phyloP scores from a whole-genome alignment of 1,140 invertebrate species.

The Panagrolaimus sp. region DNA sequence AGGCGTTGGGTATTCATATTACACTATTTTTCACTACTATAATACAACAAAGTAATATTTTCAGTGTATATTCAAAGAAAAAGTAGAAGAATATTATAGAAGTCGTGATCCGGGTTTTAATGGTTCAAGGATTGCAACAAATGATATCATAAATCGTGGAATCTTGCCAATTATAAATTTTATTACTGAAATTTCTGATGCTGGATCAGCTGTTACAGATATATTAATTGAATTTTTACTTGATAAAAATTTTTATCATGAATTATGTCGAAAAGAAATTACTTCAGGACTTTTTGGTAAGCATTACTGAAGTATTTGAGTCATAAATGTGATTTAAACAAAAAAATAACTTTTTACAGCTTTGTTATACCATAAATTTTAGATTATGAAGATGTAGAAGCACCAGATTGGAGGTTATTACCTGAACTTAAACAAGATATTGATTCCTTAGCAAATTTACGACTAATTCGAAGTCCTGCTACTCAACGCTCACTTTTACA shows the following conservation, averaged over 20 bases:
- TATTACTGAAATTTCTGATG: neutral
- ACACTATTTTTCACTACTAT: neutral
- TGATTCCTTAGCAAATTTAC: neutral
- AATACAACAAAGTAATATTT: neutral
- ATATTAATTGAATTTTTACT: conserved; percentile 9
- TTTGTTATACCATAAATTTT: too few relatives aligned
- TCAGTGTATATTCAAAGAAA: too few relatives aligned
- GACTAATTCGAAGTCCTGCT: neutral
- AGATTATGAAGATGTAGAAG: neutral
- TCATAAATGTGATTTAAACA: neutral
- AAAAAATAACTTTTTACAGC: too few relatives aligned
- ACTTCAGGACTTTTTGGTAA: neutral
- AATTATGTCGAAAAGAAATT: neutral
- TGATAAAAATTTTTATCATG: conserved; percentile 2
- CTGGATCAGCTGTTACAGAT: neutral
- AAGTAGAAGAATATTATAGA: neutral
- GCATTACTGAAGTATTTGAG: neutral
- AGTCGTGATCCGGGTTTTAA: neutral
- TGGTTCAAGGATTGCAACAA: neutral
- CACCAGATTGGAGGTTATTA: neutral
- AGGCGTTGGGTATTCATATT: neutral
- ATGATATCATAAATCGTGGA: neutral
- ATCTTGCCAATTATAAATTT: neutral
- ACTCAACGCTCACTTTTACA: neutral
- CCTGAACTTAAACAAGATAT: neutral